Evolutionary conservation across 2,888 invertebrate species (phyloP).

Genomic region (Clusia tigrina): DNA sequence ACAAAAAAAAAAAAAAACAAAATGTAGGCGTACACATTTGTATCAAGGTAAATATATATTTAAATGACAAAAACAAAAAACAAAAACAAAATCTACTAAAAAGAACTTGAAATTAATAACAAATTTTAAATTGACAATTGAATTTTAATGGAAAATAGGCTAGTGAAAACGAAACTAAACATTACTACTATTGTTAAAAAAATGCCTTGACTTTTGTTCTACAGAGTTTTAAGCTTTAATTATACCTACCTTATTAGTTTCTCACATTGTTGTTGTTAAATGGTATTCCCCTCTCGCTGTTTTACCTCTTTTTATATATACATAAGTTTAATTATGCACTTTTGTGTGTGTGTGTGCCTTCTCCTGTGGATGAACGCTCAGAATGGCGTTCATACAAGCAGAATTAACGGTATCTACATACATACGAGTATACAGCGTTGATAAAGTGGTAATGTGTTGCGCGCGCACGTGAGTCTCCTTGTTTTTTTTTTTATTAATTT

Average conservation of each 20-base stretch:
- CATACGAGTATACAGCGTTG: not conserved
- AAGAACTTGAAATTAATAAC: not conserved
- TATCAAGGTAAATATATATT: not conserved
- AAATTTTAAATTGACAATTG: not conserved
- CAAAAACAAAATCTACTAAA: slow-evolving; percentile 38
- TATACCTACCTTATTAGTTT: not conserved
- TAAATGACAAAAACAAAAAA: slow-evolving; percentile 26
- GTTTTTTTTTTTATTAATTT: slow-evolving; percentile 49
- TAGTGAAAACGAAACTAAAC: not conserved
- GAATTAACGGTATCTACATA: not conserved
- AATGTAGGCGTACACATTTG: not conserved
- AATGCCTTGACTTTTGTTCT: not conserved
- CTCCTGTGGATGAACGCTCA: not conserved
- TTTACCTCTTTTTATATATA: not conserved
- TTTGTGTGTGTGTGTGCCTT: not conserved
- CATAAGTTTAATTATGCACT: no score
- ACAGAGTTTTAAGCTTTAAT: not conserved
- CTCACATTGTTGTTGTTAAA: not conserved
- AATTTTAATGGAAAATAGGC: not conserved
- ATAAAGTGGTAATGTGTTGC: slow-evolving; percentile 54
- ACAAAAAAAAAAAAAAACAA: not conserved
- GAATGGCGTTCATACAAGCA: not conserved
- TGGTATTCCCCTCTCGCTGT: not conserved
- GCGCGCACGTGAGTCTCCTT: slow-evolving; percentile 58
- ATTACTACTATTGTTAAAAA: not conserved